phyloP scores from a whole-genome alignment of 2,888 invertebrate species.

The Sphaerophoria rueppellii region DNA sequence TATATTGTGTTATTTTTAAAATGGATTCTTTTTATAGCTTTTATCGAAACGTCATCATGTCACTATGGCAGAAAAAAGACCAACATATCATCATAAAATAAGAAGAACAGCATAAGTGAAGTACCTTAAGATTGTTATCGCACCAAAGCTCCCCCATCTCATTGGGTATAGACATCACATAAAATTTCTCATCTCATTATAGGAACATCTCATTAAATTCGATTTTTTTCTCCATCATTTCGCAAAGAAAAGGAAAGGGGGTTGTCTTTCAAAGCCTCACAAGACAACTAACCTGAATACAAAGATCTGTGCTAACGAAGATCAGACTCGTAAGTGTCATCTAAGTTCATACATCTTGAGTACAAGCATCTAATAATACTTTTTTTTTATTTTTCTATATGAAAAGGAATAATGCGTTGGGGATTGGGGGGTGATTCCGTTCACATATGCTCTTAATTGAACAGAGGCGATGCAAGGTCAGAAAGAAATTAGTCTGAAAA shows the following conservation, averaged over 20 bases:
- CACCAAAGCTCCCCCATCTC: constrained; percentile 25
- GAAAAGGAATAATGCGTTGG: not conserved
- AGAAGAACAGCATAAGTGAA: constrained; percentile 42
- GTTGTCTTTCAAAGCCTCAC: not conserved
- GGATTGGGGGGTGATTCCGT: not conserved
- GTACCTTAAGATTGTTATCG: constrained; percentile 60
- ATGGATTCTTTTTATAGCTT: constrained; percentile 19
- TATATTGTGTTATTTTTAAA: constrained; percentile 29
- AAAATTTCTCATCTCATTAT: constrained; percentile 47
- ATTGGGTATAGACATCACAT: not conserved
- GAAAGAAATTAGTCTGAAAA: too few species aligned
- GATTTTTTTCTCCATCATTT: constrained; percentile 29
- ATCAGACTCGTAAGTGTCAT: constrained; percentile 39
- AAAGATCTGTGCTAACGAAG: constrained; percentile 52
- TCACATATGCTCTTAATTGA: not conserved
- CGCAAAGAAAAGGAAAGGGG: not conserved
- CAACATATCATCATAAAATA: constrained; percentile 11
- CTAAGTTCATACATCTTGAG: constrained; percentile 3
- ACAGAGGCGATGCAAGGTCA: too few species aligned
- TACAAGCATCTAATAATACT: constrained; percentile 35
- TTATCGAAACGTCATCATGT: not conserved
- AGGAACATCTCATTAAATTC: constrained; percentile 56
- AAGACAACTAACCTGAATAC: constrained; percentile 41
- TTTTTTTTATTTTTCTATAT: not conserved
- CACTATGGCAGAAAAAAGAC: not conserved